Percentiles rank a stretch among this genome's conserved stretches.
phyloP scores from a whole-genome alignment of 2,113 vertebrate species.

The Peucedramus taeniatus region DNA sequence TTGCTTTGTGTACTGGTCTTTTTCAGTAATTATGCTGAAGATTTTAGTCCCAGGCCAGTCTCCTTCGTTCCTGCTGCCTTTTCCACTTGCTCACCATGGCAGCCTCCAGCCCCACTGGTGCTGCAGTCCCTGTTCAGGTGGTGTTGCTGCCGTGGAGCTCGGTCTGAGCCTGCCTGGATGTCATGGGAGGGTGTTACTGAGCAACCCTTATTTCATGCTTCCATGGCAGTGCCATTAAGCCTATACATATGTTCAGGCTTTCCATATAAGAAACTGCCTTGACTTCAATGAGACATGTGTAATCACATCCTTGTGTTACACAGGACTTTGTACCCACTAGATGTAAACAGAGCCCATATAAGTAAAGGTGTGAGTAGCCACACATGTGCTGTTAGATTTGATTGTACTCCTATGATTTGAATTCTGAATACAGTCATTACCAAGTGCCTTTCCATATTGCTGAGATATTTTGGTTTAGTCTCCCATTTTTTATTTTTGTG shows the following conservation, averaged over 20 bases:
- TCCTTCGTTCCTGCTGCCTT: neutral
- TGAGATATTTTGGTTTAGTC: neutral
- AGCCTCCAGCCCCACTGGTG: neutral
- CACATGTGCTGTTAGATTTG: neutral
- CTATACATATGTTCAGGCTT: neutral
- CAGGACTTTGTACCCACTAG: neutral
- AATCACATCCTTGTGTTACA: neutral
- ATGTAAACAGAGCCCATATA: neutral
- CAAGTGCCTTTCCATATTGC: neutral
- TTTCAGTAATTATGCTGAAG: neutral
- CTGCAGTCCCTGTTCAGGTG: neutral
- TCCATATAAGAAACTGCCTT: neutral
- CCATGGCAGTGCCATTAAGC: neutral
- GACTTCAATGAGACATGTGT: neutral
- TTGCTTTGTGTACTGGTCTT: neutral
- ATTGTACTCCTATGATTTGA: neutral
- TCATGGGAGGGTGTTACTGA: neutral
- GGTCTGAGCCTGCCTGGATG: neutral
- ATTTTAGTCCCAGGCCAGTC: neutral
- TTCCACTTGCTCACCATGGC: neutral
- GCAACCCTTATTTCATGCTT: neutral
- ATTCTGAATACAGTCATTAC: neutral
- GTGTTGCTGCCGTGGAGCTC: neutral
- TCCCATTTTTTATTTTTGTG: neutral
- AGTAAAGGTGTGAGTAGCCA: neutral